These are phyloP conservation scores for Teleogryllus oceanicus DNA, from an alignment of 2,888 invertebrate species.

Conservation along the genomic window DNA sequence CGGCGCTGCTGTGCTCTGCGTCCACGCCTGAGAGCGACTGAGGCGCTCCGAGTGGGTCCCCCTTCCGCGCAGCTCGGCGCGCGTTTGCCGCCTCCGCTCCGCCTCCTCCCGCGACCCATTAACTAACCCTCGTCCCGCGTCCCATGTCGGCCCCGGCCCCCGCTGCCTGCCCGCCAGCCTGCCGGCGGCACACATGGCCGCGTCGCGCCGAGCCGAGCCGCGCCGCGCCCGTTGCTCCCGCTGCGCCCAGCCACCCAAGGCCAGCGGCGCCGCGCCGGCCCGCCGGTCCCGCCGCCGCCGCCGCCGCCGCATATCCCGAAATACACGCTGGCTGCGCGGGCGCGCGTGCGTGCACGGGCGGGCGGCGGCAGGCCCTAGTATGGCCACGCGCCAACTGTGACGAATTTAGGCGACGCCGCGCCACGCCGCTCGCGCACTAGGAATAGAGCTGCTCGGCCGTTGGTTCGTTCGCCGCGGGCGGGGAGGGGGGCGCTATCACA, in stretches of 20 bases:
- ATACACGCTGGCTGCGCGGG: background rate
- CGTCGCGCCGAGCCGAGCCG: background rate
- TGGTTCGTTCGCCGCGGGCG: background rate
- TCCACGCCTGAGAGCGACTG: background rate
- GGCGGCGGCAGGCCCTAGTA: slow-evolving; percentile 30
- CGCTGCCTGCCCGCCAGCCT: background rate
- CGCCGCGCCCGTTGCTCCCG: background rate
- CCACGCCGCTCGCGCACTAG: background rate
- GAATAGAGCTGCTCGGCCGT: slow-evolving; percentile 1
- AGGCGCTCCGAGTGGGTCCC: background rate
- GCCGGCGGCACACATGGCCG: background rate
- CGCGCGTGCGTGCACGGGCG: slow-evolving; percentile 20
- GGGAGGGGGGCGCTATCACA: background rate
- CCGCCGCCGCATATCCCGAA: slow-evolving; percentile 24
- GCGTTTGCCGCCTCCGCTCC: background rate
- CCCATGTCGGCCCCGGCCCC: background rate
- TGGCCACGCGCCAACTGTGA: slow-evolving; percentile 35
- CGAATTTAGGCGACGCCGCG: slow-evolving; percentile 25
- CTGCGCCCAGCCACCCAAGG: background rate
- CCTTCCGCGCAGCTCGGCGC: background rate
- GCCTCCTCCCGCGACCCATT: background rate
- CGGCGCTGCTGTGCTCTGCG: too few species aligned
- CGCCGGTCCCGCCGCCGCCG: slow-evolving; percentile 40
- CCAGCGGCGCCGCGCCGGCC: background rate
- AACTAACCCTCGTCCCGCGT: slow-evolving; percentile 1